phyloP scores from a whole-genome alignment of 2,797 vertebrate species.

The Peromyscus nudipes region DNA sequence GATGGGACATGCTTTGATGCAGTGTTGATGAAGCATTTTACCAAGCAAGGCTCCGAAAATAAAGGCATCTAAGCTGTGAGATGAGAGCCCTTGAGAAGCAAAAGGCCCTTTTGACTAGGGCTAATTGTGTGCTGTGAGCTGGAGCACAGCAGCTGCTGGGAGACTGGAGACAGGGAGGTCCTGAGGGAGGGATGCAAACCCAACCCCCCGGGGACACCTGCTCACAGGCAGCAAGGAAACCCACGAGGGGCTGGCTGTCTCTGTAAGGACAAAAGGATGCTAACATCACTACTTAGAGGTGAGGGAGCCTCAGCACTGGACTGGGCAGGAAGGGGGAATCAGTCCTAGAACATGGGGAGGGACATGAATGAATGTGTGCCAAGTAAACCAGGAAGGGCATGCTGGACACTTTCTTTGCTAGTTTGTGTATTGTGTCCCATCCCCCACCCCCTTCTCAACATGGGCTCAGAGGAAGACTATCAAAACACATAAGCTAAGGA shows the following conservation, averaged over 20 bases:
- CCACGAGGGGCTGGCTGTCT: neutral
- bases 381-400: no score
- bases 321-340: neutral
- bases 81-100: conserved; percentile 72
- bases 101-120: conserved; percentile 70
- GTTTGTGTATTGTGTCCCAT: neutral
- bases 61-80: conserved; percentile 69
- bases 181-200: neutral
- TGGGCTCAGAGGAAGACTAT: neutral
- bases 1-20: neutral
- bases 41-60: conserved; percentile 62
- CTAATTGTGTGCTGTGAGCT: conserved; percentile 66
- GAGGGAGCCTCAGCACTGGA: neutral
- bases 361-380: fast-evolving
- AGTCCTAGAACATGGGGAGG: neutral
- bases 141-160: neutral
- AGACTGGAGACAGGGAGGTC: neutral
- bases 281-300: neutral
- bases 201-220: neutral
- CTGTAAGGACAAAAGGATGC: neutral
- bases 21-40: conserved; percentile 67
- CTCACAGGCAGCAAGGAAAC: neutral
- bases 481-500: neutral
- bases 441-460: neutral
- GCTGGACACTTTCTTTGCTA: neutral